phyloP scores from a whole-genome alignment of 2,888 invertebrate genomes.

The Nomada goodeniana region DNA sequence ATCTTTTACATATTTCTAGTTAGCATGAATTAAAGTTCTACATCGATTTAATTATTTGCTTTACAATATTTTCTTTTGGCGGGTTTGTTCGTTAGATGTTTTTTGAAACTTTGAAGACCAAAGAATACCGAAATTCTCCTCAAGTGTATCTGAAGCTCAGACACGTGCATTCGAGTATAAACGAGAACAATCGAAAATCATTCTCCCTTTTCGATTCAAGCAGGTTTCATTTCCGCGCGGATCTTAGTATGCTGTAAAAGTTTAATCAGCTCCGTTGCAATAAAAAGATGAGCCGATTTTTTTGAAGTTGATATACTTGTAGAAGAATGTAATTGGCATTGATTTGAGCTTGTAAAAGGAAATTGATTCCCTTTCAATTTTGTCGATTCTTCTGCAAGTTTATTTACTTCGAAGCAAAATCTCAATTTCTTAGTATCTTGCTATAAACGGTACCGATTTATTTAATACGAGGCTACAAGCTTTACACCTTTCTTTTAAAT shows the following conservation, averaged over 20 bases:
- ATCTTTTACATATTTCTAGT: neutral
- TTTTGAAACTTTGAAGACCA: too few relatives aligned
- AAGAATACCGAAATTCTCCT: too few relatives aligned
- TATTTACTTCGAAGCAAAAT: neutral
- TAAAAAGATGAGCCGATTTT: neutral
- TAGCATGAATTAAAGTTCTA: neutral
- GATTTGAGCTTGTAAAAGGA: too few relatives aligned
- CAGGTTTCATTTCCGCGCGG: neutral
- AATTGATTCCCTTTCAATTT: neutral
- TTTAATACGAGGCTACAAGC: conserved; percentile 11
- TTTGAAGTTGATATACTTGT: neutral
- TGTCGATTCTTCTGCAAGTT: conserved; percentile 4
- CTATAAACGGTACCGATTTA: neutral
- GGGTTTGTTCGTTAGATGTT: neutral
- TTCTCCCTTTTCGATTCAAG: conserved; percentile 2
- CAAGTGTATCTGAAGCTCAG: neutral
- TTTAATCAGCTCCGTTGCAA: neutral
- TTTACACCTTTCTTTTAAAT: neutral
- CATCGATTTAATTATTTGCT: neutral
- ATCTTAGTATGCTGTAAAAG: neutral
- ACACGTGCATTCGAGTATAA: neutral
- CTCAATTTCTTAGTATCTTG: neutral
- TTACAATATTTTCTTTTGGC: too few relatives aligned
- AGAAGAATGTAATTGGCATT: neutral
- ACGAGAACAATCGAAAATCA: neutral